Conservation (phyloP, 2,888 invertebrate species). For the Agonopterix subpropinquella region DNA sequence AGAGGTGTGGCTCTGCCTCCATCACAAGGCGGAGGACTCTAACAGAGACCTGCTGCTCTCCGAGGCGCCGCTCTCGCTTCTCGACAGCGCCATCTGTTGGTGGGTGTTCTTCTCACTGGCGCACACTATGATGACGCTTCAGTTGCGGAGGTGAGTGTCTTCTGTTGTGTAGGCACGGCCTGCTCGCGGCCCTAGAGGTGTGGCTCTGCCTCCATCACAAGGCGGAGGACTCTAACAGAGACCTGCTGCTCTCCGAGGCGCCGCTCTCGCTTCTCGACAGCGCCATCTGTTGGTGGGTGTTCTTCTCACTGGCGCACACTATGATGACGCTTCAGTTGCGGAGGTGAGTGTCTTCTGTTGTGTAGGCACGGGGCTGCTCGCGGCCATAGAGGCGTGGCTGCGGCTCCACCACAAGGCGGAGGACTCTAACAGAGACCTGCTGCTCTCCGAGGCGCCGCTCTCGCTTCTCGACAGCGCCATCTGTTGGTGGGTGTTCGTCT, state of each 20-base stretch:
- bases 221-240: slow-evolving; percentile 46
- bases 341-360: slow-evolving; percentile 54
- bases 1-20: slow-evolving; percentile 88
- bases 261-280: slow-evolving; percentile 92
- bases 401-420: slow-evolving; percentile 73
- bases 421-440: slow-evolving; percentile 50
- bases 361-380: slow-evolving; percentile 87
- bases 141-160: slow-evolving; percentile 81
- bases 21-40: slow-evolving; percentile 46
- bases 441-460: slow-evolving; percentile 90
- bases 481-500: slow-evolving; percentile 96
- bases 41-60: slow-evolving; percentile 79
- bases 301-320: slow-evolving; percentile 91
- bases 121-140: slow-evolving; percentile 91
- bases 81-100: slow-evolving; percentile 94
- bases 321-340: slow-evolving; percentile 91
- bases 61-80: slow-evolving; percentile 89
- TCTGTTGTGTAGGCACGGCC: slow-evolving; percentile 79
- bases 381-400: slow-evolving; percentile 90
- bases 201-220: slow-evolving; percentile 81
- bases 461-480: slow-evolving; percentile 90
- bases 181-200: slow-evolving; percentile 90
- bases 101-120: slow-evolving; percentile 95
- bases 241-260: slow-evolving; percentile 83
- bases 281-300: slow-evolving; percentile 97